A percentile compares a stretch with the other conserved stretches of the same genome.
Conservation (phyloP, 2,113 vertebrate genomes). For the Chaenogobius annularis region DNA sequence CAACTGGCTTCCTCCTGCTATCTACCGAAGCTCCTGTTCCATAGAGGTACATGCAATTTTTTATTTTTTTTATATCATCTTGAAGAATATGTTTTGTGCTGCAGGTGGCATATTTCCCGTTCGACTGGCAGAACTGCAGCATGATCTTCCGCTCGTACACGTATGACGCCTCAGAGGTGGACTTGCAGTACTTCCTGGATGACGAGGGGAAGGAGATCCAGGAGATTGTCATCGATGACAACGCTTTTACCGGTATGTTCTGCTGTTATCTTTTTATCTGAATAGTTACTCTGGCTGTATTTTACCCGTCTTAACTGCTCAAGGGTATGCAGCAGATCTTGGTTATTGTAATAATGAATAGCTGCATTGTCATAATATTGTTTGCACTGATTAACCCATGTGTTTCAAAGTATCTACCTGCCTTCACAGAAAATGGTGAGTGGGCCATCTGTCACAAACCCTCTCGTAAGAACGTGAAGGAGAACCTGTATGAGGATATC, state of each 20-base stretch:
- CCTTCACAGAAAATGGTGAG: slow-evolving; percentile 82
- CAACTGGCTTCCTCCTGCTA: slow-evolving; percentile 85
- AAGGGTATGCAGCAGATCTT: too few species aligned
- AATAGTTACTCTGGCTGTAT: not conserved
- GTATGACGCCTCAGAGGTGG: slow-evolving; percentile 86
- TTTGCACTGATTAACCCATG: not conserved
- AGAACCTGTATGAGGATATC: slow-evolving; percentile 83
- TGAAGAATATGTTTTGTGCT: not conserved
- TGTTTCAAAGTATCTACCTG: not conserved
- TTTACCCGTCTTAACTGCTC: not conserved
- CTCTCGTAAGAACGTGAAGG: slow-evolving; percentile 77
- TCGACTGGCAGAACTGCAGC: slow-evolving; percentile 93
- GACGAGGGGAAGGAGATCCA: slow-evolving; percentile 74
- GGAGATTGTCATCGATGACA: slow-evolving; percentile 87
- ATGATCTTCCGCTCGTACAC: slow-evolving; percentile 91
- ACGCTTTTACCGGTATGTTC: slow-evolving; percentile 84
- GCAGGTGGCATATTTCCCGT: slow-evolving; percentile 89
- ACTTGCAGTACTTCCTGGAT: slow-evolving; percentile 78
- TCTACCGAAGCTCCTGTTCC: slow-evolving; percentile 86
- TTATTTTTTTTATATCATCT: too few species aligned
- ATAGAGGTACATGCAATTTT: slow-evolving; percentile 62
- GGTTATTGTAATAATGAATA: too few species aligned
- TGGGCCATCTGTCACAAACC: slow-evolving; percentile 89
- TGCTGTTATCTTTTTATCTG: not conserved
- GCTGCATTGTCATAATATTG: too few species aligned